A percentile compares a stretch with the other conserved stretches of the same genome.
Conservation (phyloP, 2,888 invertebrate species). For the Sipha maydis region DNA sequence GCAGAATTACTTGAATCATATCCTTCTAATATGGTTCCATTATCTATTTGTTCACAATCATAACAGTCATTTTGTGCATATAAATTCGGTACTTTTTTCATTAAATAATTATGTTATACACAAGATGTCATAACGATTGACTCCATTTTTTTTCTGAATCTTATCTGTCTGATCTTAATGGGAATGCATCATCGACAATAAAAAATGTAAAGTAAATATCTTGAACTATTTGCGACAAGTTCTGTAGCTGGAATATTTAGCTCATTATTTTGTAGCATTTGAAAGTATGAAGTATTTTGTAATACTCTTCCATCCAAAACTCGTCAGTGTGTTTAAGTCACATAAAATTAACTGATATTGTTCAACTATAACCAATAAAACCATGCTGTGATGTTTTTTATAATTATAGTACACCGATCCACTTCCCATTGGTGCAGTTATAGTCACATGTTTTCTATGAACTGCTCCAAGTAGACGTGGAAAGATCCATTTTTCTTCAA, state of each 20-base stretch:
- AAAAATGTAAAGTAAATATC: conserved; percentile 63
- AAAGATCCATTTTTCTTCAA: conserved; percentile 45
- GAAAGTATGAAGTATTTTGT: too few species aligned
- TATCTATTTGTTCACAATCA: conserved; percentile 9
- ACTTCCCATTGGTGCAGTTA: conserved; percentile 64
- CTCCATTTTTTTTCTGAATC: conserved; percentile 53
- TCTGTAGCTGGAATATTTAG: too few species aligned
- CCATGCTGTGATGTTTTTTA: conserved; percentile 64
- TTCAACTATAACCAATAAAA: too few species aligned
- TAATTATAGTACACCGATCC: conserved; percentile 66
- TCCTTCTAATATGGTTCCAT: conserved; percentile 17
- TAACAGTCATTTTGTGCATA: conserved; percentile 1
- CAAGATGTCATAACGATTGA: neutral
- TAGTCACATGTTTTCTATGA: conserved; percentile 65
- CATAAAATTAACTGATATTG: conserved; percentile 64
- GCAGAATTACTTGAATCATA: conserved; percentile 8
- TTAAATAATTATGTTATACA: conserved; percentile 16
- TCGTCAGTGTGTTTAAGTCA: too few species aligned
- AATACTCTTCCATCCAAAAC: conserved; percentile 52
- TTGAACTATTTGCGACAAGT: too few species aligned
- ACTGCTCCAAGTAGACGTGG: conserved; percentile 64
- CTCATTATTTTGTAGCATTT: too few species aligned
- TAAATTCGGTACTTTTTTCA: conserved; percentile 22
- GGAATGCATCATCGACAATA: conserved; percentile 65
- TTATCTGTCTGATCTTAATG: conserved; percentile 63